phyloP scores from a whole-genome alignment of 2,113 vertebrate genomes.

The Microcebus tavaratra region DNA sequence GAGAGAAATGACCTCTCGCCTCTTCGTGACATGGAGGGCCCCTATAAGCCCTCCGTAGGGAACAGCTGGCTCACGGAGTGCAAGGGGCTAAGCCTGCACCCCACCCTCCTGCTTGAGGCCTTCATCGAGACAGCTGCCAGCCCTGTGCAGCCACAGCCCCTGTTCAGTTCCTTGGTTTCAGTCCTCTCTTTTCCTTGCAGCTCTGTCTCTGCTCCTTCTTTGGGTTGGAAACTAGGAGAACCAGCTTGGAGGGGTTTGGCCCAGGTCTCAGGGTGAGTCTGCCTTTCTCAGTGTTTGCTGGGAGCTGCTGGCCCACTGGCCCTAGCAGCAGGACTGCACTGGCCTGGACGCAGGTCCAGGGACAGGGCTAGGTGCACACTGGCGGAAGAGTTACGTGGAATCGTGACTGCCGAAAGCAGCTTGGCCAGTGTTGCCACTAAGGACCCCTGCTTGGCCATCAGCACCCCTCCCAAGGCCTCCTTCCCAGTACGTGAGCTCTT shows the following conservation, averaged over 20 bases:
- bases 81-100: neutral
- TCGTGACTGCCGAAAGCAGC: no score
- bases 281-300: neutral
- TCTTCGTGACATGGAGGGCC: neutral
- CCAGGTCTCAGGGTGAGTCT: neutral
- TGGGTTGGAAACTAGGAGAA: neutral
- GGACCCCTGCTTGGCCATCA: neutral
- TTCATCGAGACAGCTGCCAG: neutral
- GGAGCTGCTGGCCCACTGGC: neutral
- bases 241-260: neutral
- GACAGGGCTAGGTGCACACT: neutral
- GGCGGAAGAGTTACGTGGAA: neutral
- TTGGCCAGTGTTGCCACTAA: neutral
- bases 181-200: neutral
- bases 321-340: neutral
- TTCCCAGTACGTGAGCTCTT: no score
- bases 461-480: accelerated
- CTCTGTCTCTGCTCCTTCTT: neutral
- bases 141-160: accelerated
- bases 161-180: neutral
- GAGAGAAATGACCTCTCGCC: neutral
- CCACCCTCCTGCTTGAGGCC: neutral
- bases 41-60: neutral
- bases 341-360: neutral
- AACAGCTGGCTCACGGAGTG: neutral